Percentiles rank a stretch among this genome's conserved stretches.
phyloP scores from a whole-genome alignment of 2,113 vertebrate genomes.

The Ictalurus furcatus region DNA sequence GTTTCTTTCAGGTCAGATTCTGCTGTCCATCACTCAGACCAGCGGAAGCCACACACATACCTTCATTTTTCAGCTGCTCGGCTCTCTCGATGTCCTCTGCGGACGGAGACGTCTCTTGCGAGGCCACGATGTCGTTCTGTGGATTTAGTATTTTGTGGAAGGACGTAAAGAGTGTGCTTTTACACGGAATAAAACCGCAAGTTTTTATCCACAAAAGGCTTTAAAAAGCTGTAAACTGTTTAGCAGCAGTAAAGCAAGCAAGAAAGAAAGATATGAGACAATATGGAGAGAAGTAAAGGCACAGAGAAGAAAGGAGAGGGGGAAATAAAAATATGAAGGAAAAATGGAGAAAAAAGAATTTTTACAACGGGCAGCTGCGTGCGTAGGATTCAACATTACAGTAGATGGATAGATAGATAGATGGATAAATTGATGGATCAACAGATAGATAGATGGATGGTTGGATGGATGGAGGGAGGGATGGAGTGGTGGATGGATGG shows the following conservation, averaged over 20 bases:
- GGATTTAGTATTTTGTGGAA: neutral
- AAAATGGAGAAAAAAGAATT: neutral
- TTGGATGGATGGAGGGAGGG: neutral
- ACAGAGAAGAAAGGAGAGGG: no score
- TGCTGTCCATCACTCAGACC: neutral
- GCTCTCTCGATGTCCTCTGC: slow-evolving; percentile 85
- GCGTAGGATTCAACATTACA: no score
- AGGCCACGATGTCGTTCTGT: slow-evolving; percentile 83
- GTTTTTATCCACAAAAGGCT: neutral
- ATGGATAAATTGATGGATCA: neutral
- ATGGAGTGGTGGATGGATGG: no score
- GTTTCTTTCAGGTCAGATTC: no score
- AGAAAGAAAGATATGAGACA: neutral
- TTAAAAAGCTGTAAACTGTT: neutral
- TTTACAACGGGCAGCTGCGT: neutral
- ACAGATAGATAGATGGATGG: neutral
- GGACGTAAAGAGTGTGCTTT: neutral
- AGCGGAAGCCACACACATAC: slow-evolving; percentile 61
- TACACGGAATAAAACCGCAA: neutral
- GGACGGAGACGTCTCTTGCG: slow-evolving; percentile 76
- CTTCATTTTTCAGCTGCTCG: slow-evolving; percentile 96
- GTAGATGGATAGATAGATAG: neutral
- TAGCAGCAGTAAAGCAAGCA: neutral
- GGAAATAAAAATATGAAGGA: no score
- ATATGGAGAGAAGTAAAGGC: neutral